Evolutionary conservation across 2,797 vertebrate genomes (phyloP), one percentile per base, ranked within the genome.

Genomic region (Sebastes diaconus): DNA sequence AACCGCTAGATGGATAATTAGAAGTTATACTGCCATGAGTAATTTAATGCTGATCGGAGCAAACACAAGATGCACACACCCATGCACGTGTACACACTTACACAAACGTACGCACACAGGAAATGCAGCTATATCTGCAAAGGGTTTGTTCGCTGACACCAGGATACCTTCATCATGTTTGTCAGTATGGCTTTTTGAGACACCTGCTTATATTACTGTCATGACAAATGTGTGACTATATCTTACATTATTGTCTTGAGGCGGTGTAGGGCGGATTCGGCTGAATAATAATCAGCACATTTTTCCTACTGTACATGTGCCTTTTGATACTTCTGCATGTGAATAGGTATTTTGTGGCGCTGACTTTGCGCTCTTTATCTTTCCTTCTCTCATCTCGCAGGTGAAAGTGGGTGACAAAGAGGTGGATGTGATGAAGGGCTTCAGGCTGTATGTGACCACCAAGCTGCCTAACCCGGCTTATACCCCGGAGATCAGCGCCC

Each of bases 391-490:
- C 4, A 39, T 12, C 36, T 39, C 73, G 12, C 88, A 99, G 99
- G 98, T 99, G 61, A 99, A 99, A 92, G 93, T 99, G 39, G 97
- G 97, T 11, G 98, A 99, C 94, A 99, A 99, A 86, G 98, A 99
- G 90, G 94, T 98, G 85, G 97, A 98, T 79, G 96, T 99, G 74
- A 97, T 98, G 97, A 95, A 95, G 77, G 97, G 97, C 27, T 99
- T 99, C 93, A 96, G 93, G 79, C 96, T 99, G 24, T 99, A 98
- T 77, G 93, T 99, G 80, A 99, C 98, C 70, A 99, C 97, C 73
- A 98, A 99, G 84, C 94, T 99, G 65, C 96, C 98, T 61, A 99
- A 98, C 90, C 98, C 99, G 0, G 95, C 94, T 8, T 99, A 99
- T 57, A 98, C 97, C 52, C 99, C 98, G 0, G 98, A 99, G 94